Conservation (phyloP, 2,113 vertebrate species). For the Pavo muticus region DNA sequence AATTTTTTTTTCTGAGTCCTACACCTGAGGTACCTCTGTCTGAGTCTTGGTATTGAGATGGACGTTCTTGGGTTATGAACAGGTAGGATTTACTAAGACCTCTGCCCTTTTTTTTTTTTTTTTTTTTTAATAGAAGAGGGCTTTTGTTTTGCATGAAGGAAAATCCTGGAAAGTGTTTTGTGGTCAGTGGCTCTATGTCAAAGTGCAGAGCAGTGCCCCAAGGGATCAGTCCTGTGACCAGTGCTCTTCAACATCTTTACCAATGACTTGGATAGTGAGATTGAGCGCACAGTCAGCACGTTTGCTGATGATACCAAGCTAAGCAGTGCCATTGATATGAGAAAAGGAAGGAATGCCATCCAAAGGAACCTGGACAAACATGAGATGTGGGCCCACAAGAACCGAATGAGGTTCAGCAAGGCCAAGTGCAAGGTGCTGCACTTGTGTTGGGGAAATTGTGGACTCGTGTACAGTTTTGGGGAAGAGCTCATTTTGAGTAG, state of each 20-base stretch:
- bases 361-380: not conserved
- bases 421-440: not conserved
- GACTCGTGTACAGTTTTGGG: not conserved
- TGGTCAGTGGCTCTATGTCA: not conserved
- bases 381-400: not conserved
- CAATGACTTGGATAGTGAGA: not conserved
- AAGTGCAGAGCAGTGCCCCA: not conserved
- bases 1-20: not conserved
- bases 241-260: not conserved
- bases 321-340: not conserved
- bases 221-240: not conserved
- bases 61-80: not conserved
- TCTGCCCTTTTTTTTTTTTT: not conserved
- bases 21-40: not conserved
- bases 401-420: not conserved
- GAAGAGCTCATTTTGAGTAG: not conserved
- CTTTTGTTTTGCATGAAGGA: not conserved
- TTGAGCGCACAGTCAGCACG: not conserved
- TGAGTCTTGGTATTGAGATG: not conserved
- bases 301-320: not conserved
- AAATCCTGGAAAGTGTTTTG: not conserved
- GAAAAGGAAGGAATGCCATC: not conserved
- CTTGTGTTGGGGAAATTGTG: not conserved
- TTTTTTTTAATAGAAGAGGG: not conserved
- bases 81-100: not conserved